A percentile compares a stretch with the other conserved stretches of the same genome.
Conservation (phyloP, 2,888 invertebrate genomes). For the Hoplodrina ambigua region DNA sequence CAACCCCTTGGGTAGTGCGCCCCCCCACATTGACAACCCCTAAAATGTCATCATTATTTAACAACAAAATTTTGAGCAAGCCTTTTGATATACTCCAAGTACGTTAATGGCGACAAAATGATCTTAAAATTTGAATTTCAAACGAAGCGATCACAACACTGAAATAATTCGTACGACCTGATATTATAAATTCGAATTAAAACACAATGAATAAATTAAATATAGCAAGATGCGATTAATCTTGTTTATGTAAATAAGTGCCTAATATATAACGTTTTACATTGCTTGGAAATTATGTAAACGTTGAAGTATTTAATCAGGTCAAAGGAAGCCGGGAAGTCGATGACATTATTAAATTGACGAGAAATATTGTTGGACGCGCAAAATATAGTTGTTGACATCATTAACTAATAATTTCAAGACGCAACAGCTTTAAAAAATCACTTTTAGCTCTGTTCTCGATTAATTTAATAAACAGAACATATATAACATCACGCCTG, state of each 20-base stretch:
- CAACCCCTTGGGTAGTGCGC: too few relatives aligned
- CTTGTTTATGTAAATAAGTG: slow-evolving; percentile 42
- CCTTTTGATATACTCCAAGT: slow-evolving; percentile 48
- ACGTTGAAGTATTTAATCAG: slow-evolving; percentile 1
- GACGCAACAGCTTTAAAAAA: too few relatives aligned
- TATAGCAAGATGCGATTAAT: slow-evolving; percentile 43
- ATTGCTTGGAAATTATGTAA: slow-evolving; percentile 9
- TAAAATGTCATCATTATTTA: slow-evolving; percentile 20
- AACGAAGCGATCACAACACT: slow-evolving; percentile 50
- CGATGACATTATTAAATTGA: background rate
- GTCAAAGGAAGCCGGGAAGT: background rate
- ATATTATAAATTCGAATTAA: slow-evolving; percentile 58
- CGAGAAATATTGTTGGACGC: background rate
- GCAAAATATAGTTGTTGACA: background rate
- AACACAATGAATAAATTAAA: slow-evolving; percentile 66
- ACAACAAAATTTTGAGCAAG: slow-evolving; percentile 30
- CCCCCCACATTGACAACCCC: background rate
- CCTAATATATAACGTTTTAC: slow-evolving; percentile 17
- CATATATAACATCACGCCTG: too few relatives aligned
- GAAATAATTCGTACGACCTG: slow-evolving; percentile 51
- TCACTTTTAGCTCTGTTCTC: too few relatives aligned
- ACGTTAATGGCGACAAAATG: slow-evolving; percentile 54
- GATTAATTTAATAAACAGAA: too few relatives aligned
- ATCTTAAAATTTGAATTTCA: slow-evolving; percentile 65
- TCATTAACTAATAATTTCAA: too few relatives aligned